Conservation (phyloP, 1,140 invertebrate genomes). For the Procambarus virginalis region DNA sequence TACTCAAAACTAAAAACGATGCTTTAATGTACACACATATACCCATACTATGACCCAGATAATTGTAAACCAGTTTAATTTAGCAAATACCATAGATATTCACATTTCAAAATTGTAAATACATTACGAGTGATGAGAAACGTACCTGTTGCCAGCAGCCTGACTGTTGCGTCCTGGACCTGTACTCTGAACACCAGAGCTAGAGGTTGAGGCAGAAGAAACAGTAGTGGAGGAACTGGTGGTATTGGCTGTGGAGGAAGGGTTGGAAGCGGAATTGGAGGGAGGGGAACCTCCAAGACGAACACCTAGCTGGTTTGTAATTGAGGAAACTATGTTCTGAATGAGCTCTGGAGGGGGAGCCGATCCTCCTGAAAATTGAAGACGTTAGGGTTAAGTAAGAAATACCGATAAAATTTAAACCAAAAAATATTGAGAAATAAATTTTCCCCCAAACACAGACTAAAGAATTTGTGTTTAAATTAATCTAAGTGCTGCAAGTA, state of each 20-base stretch:
- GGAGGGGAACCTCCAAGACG: constrained; percentile 72
- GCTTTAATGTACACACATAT: too few relatives aligned
- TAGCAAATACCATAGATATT: too few relatives aligned
- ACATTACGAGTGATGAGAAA: neutral
- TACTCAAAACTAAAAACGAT: too few relatives aligned
- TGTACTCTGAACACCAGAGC: constrained; percentile 44
- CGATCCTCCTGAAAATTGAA: constrained; percentile 70
- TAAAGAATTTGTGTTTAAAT: too few relatives aligned
- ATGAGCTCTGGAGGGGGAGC: constrained; percentile 76
- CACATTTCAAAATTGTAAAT: too few relatives aligned
- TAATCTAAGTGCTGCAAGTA: too few relatives aligned
- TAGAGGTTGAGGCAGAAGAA: constrained; percentile 18
- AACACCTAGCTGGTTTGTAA: constrained; percentile 74
- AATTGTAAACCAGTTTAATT: too few relatives aligned
- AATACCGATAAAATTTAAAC: too few relatives aligned
- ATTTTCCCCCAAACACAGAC: too few relatives aligned
- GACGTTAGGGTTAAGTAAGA: too few relatives aligned
- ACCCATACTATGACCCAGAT: too few relatives aligned
- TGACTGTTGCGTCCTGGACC: constrained; percentile 64
- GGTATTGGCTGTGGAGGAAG: constrained; percentile 32
- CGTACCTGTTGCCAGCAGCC: constrained; percentile 67
- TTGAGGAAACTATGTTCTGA: constrained; percentile 80
- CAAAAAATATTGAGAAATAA: too few relatives aligned
- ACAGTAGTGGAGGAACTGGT: constrained; percentile 15
- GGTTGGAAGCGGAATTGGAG: constrained; percentile 31